Evolutionary conservation across 2,888 invertebrate species (phyloP), one percentile per base, ranked within the genome.

Genomic region (Eupithecia subfuscata): DNA sequence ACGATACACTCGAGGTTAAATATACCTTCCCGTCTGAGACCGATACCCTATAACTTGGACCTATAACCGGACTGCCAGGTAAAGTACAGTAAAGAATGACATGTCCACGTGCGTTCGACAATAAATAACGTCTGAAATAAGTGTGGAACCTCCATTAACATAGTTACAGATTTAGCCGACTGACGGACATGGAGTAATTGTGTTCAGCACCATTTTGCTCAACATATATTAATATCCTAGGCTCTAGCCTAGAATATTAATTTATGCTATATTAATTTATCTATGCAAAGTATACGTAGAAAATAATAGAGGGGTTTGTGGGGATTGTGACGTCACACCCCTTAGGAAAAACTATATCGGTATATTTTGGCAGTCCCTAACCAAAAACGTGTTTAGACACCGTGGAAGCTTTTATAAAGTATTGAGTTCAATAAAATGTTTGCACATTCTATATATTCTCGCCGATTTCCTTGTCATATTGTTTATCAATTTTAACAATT

Each of bases 81-180:
- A 37, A n/a, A 4, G 40, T 65, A 18, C n/a, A 65, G 65, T 67
- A 37, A 67, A 67, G 65, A 67, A 67, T 40, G 8, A 70, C 48
- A 78, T 77, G 81, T 80, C 82, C 85, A 84, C 81, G 80, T 85
- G 85, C 79, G 79, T 74, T 34, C 43, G 16, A n/a, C 37, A 63
- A 78, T 76, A 79, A 78, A 82, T 79, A 81, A 85, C 68, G 45
- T 40, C 70, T 22, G 69, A 45, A 37, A 71, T 71, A 84, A 80
- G 84, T 75, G 78, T 76, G 73, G 71, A 76, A 78, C 71, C 77
- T n/a, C 81, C 85, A 83, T 89, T 87, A 87, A 87, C 88, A 87
- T 82, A 86, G 83, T 85, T 88, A 82, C 82, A 40, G 82, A 78
- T 82, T 81, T 82, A 80, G 75, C 77, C 73, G 70, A 76, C 65